Base-by-base conservation (phyloP, 2,797 vertebrate species). In the Sebastes nivosus region DNA sequence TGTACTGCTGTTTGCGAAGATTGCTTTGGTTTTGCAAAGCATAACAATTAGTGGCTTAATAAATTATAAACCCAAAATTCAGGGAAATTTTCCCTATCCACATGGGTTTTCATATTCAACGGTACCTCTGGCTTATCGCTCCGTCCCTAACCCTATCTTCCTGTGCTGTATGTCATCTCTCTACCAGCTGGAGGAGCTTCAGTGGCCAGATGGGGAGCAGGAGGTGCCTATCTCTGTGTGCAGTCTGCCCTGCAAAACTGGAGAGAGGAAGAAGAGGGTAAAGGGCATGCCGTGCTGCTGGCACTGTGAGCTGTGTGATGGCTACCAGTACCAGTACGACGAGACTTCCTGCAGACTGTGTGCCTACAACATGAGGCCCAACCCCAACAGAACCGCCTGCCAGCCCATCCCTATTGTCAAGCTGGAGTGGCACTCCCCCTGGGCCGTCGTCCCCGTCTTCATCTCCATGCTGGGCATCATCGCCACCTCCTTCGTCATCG, bases 241-340 rank as follows among this genome's bases (percentile, higher is more conserved):
- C 93, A 99, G 97, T 20, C 92, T 96, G 82, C 98, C 98, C 0
- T 99, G 99, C 91, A 97, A 96, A 87, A 96, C 97, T 0, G 99
- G 99, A 1, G 96, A 99, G 87, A 95, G 98, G 78, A 99, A 99
- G 96, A 99, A 99, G 95, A 96, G 96, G 77, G 97, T 98, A 87
- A 99, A 99, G 91, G 98, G 98, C 6, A 97, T 98, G 89, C 97
- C 98, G 0, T 99, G 99, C 94, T 99, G 99, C 92, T 99, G 99
- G 99, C 97, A 97, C 92, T 99, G 99, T 4, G 98, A 99, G 94
- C 95, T 97, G 0, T 99, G 99, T 0, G 98, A 99, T 0, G 97
- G 98, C 2, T 99, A 99, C 92, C 98, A 99, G 91, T 98, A 98
- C 93, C 98, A 98, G 93, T 95, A 96, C 0, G 98, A 99, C 2